Evolutionary conservation across 2,888 invertebrate species (phyloP), one percentile per base, ranked within the genome.

Genomic region (Lissocephala sabroskyi): DNA sequence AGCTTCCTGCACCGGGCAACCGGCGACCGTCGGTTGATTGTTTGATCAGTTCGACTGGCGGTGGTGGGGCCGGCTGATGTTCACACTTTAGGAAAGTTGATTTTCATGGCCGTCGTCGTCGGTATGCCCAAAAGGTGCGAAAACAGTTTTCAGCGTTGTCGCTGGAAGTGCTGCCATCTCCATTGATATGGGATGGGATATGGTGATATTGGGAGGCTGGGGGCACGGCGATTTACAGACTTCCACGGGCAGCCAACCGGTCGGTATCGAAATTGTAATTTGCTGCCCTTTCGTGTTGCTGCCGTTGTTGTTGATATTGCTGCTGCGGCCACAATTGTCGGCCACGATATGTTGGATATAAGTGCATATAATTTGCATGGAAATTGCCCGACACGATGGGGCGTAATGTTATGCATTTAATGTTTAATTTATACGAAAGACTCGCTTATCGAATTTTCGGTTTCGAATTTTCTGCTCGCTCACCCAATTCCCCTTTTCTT

Each of bases 1-100:
- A 26, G 40, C 17, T 16, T 19, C 42, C 11, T 32, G 23, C 36
- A 1, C 7, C n/a, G n/a, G n/a, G n/a, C n/a, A n/a, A n/a, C n/a
- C n/a, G n/a, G n/a, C 13, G 33, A 33, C 11, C 7, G 14, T 33
- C 14, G 33, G 16, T 33, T 7, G n/a, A 23, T 41, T 14, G 35
- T n/a, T n/a, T n/a, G n/a, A n/a, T n/a, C n/a, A n/a, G n/a, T n/a
- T n/a, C n/a, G n/a, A n/a, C n/a, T n/a, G n/a, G n/a, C n/a, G 41
- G 14, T 30, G 37, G 4, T 35, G 37, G 30, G 43, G 42, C 18
- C 39, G 47, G 48, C 37, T 65, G 73, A 77, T 74, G 73, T 74
- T 74, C 73, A 78, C 73, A 74, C 73, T 74, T 74, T 71, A 67
- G 48, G 73, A 65, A 78, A 78, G 76, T 74, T 78, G 76, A 62